A percentile compares a stretch with the other conserved stretches of the same genome.
These are phyloP conservation scores for Leuciscus idus DNA, from an alignment of 2,113 vertebrate species.

Conservation along the genomic window DNA sequence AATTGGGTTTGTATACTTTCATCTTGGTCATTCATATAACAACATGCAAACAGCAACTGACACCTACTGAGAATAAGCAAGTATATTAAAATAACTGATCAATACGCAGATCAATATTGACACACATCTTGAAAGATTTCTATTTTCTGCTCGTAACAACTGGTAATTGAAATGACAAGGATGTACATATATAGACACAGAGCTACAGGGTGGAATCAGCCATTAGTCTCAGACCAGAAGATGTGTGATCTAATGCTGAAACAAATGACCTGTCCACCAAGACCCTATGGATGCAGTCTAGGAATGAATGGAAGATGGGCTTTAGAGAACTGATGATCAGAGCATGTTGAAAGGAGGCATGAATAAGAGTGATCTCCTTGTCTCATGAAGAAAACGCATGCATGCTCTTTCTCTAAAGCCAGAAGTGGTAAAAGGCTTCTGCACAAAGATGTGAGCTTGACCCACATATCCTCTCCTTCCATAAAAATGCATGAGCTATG, in stretches of 20 bases:
- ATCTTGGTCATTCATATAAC: neutral
- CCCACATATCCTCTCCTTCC: constrained; percentile 40
- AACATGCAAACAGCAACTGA: neutral
- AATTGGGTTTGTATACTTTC: neutral
- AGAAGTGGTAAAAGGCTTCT: constrained; percentile 35
- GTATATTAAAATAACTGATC: neutral
- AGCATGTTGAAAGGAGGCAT: neutral
- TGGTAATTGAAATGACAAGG: neutral
- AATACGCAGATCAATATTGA: neutral
- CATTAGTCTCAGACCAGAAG: neutral
- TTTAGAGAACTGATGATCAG: neutral
- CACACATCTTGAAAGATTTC: neutral
- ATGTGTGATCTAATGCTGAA: neutral
- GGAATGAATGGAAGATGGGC: constrained; percentile 1
- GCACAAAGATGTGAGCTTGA: constrained; percentile 45
- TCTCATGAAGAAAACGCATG: neutral
- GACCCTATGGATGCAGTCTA: constrained; percentile 2
- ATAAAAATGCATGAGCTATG: constrained; percentile 55
- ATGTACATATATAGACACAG: neutral
- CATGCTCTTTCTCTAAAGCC: constrained; percentile 16
- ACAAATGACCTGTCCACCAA: neutral
- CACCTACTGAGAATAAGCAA: constrained; percentile 23
- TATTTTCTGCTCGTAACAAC: constrained; percentile 2
- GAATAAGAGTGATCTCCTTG: neutral
- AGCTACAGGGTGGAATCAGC: neutral